A percentile compares a stretch with the other conserved stretches of the same genome.
phyloP scores from a whole-genome alignment of 2,797 vertebrate genomes.

The Chlorospingus flavigularis region DNA sequence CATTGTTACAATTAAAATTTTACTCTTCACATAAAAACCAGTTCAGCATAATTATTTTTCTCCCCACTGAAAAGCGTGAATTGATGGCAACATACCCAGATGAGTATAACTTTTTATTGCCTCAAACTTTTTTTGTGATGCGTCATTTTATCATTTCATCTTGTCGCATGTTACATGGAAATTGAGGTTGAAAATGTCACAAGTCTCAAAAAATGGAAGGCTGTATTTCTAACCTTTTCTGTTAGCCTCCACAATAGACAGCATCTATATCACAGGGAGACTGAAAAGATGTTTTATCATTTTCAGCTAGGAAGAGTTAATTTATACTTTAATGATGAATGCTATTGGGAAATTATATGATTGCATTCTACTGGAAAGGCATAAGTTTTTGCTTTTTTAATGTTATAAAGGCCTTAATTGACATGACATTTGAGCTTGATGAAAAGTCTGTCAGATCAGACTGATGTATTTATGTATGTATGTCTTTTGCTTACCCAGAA shows the following conservation, averaged over 20 bases:
- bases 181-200: conserved; percentile 17
- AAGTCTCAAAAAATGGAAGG: background rate
- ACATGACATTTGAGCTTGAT: background rate
- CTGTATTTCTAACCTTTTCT: background rate
- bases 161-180: background rate
- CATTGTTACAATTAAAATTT: background rate
- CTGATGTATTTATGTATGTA: background rate
- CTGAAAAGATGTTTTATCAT: background rate
- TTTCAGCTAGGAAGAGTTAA: conserved; percentile 3
- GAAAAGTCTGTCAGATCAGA: background rate
- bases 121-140: background rate
- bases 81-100: background rate
- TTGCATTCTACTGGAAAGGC: background rate
- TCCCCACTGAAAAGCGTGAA: background rate
- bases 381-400: background rate
- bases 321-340: background rate
- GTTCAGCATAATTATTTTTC: background rate
- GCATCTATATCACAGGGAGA: background rate
- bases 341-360: conserved; percentile 3
- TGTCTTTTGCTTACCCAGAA: background rate
- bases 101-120: conserved; percentile 11
- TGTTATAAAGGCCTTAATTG: background rate
- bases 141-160: conserved; percentile 12
- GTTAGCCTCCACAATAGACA: background rate
- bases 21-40: background rate